Evolutionary conservation across 2,797 vertebrate genomes (phyloP), one percentile per base, ranked within the genome.

Genomic region (Neosilurus mollespiculum): DNA sequence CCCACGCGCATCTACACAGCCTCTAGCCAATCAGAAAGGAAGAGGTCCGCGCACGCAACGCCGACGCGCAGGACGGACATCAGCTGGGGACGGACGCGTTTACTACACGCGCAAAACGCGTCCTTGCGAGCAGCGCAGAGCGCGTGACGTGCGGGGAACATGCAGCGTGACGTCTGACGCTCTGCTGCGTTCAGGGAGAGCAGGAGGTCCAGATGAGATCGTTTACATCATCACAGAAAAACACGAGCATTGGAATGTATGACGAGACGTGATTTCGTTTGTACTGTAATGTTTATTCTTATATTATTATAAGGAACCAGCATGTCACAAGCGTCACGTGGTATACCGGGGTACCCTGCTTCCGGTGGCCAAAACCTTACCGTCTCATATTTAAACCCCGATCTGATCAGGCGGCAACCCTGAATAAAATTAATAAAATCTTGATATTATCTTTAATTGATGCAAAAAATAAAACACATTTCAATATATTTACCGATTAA

Each of bases 11-110:
- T 14, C 66, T 64, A 65, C 67, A 26, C 16, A 51, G 9, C 9
- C 37, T 0, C 5, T 1, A 80, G 81, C 93, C 86, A 94, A 94
- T 94, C 78, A 88, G 62, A 82, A 67, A n/a, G 12, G 12, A 26
- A 69, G 2, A 18, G 22, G 16, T 15, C 12, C 51, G 26, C 51
- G 4, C 49, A 87, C 89, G 87, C 87, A 84, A 81, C 80, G 2
- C 49, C 16, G 73, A 59, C 77, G 84, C 78, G 80, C 34, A 5
- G 54, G 64, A 66, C 14, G 37, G 37, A 43, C 37, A 43, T 61
- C 64, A 8, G 24, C 49, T 22, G 18, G 81, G 69, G 30, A 59
- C 83, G 77, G 71, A 73, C 76, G 56, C 72, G 78, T 66, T 87
- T 80, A 88, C 86, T 85, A 79, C 34, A 22, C 62, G 84, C 77